A percentile compares a stretch with the other conserved stretches of the same genome.
Conservation (phyloP, 2,113 vertebrate genomes). For the Odocoileus hemionus region DNA sequence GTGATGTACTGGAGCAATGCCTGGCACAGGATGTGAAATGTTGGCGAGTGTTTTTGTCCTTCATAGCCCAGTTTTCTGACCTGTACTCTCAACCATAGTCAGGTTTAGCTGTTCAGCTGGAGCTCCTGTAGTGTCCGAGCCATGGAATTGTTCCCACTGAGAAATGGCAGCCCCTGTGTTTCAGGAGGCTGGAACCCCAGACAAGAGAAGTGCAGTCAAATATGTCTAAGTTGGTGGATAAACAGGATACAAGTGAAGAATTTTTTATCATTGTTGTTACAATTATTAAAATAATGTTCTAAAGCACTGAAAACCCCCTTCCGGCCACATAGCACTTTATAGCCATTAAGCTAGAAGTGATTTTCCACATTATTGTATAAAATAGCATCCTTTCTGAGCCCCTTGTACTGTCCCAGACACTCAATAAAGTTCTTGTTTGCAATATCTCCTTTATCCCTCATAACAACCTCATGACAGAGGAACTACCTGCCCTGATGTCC, state of each 20-base stretch:
- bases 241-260: neutral
- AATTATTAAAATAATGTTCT: neutral
- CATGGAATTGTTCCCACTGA: neutral
- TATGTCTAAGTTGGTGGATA: neutral
- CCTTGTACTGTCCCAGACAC: neutral
- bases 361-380: neutral
- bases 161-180: neutral
- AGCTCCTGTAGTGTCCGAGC: neutral
- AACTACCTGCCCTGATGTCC: neutral
- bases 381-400: neutral
- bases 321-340: neutral
- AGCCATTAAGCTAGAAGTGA: neutral
- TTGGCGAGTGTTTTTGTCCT: neutral
- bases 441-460: neutral
- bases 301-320: neutral
- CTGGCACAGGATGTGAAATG: neutral
- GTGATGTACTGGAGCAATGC: neutral
- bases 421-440: neutral
- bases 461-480: neutral
- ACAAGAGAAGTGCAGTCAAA: neutral
- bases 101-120: neutral
- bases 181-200: neutral
- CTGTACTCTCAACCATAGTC: neutral
- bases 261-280: neutral
- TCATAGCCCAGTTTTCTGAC: rapidly evolving